These are phyloP conservation scores for Luffia ferchaultella DNA, from an alignment of 2,888 invertebrate species.

Conservation along the genomic window DNA sequence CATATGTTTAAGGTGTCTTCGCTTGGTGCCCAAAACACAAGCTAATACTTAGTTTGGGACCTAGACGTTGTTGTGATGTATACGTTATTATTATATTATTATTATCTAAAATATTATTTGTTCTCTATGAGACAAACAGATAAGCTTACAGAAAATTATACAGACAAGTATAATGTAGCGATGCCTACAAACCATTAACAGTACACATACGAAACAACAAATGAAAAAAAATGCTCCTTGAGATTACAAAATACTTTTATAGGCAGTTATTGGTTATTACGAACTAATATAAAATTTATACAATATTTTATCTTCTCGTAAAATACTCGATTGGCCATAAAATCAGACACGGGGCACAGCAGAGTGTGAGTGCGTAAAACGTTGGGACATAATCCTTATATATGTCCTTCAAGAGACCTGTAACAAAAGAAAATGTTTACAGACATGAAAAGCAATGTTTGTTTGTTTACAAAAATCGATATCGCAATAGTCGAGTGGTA, in stretches of 20 bases:
- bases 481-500: too few species aligned
- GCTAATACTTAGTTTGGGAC: too few species aligned
- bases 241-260: not conserved
- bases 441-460: not conserved
- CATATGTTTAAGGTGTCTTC: too few species aligned
- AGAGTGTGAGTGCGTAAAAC: slow-evolving; percentile 38
- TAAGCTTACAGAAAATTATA: not conserved
- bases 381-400: slow-evolving; percentile 42
- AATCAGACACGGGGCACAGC: slow-evolving; percentile 43
- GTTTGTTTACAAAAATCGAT: not conserved
- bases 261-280: not conserved
- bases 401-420: slow-evolving; percentile 43
- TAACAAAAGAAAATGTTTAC: slow-evolving; percentile 16
- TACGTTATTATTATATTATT: too few species aligned
- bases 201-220: not conserved
- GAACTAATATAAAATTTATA: not conserved
- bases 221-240: not conserved
- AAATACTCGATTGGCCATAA: slow-evolving; percentile 42
- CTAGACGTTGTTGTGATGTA: too few species aligned
- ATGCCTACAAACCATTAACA: not conserved
- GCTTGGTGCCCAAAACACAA: too few species aligned
- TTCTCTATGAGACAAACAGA: not conserved
- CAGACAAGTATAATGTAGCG: not conserved
- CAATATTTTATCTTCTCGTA: not conserved
- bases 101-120: too few species aligned